Evolutionary conservation across 2,113 vertebrate genomes (phyloP), one percentile per base, ranked within the genome.

Genomic region (Zosterops lateralis): DNA sequence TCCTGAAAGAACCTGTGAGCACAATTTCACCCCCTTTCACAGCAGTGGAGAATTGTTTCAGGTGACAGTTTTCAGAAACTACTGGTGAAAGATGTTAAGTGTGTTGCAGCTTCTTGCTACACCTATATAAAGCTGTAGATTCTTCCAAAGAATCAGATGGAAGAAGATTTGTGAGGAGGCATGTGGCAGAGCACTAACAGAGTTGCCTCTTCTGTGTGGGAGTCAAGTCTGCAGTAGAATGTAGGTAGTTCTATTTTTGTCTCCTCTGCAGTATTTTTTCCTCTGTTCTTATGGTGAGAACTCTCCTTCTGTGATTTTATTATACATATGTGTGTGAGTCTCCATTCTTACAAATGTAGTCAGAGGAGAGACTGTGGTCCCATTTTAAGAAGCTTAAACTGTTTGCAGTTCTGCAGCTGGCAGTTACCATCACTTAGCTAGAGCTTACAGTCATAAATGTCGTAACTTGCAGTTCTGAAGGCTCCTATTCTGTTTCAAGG

Each of bases 231-330:
- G 7, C 48, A 47, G 80, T 26, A 72, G 60, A 83, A 84, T 92
- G 31, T 89, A 71, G 70, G 77, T 87, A 87, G 73, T 71, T 91
- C n/a, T 92, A 15, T 58, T 95, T 90, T 83, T 95, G n/a, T 73
- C 76, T 58, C 10, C 38, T 73, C 47, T 81, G 77, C 0, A 2
- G n/a, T 81, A 71, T 80, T 85, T 84, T 92, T 92, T 29, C 20
- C 60, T 84, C 68, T 71, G 16, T 58, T 87, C 2, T 73, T 2
- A 1, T 71, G 57, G 21, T 60, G 44, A 93, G 54, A 85, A 40
- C 56, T 92, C 56, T 90, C 42, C 29, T 85, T 65, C 48, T 3
- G 0, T 89, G 48, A 71, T 93, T 95, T 90, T 40, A 60, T 79
- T 74, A 48, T 44, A 48, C 48, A 31, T 88, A 36, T 28, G 47